Evolutionary conservation across 2,797 vertebrate species (phyloP), one percentile per base, ranked within the genome.

Genomic region (Streptopelia turtur): DNA sequence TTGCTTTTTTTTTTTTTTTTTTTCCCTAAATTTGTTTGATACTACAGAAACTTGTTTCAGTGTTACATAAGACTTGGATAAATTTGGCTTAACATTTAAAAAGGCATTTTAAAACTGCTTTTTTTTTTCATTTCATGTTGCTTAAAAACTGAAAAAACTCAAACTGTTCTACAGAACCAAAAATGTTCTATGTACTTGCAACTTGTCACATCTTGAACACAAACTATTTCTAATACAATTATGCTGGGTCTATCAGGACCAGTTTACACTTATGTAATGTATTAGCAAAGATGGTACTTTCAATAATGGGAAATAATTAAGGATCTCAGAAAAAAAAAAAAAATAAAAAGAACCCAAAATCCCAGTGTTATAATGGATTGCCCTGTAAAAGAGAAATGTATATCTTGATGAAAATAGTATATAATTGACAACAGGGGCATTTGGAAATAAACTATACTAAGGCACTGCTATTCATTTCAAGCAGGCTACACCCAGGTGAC

Each of bases 41-140:
- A 55, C 13, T 57, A 75, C 4, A 33, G 9, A 86, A 37, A 57
- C 12, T 71, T 50, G 5, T 71, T 30, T 50, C 12, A 63, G 9
- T 27, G 10, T 52, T 90, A 49, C 1, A 4, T 13, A 79, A 31
- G 10, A 33, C 6, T 27, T 47, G 23, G 23, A 53, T 53, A 61
- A 71, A 53, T 65, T 37, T 55, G 45, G 13, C 8, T 75, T 49
- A 69, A 45, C 3, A n/a, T 64, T 33, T 79, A 33, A 61, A 50
- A 76, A 69, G 16, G 1, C 0, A 0, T 53, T 84, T 83, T 61
- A 50, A 53, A 85, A 27, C 6, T 23, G 9, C 16, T 14, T 5
- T 31, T 59, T 72, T 90, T 16, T 95, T 80, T 12, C 13, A n/a
- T 65, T 76, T 71, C 14, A 45, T 64, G 25, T 49, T 37, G 5